Evolutionary conservation across 2,888 invertebrate species (phyloP).

Genomic region (Melieria crassipennis): DNA sequence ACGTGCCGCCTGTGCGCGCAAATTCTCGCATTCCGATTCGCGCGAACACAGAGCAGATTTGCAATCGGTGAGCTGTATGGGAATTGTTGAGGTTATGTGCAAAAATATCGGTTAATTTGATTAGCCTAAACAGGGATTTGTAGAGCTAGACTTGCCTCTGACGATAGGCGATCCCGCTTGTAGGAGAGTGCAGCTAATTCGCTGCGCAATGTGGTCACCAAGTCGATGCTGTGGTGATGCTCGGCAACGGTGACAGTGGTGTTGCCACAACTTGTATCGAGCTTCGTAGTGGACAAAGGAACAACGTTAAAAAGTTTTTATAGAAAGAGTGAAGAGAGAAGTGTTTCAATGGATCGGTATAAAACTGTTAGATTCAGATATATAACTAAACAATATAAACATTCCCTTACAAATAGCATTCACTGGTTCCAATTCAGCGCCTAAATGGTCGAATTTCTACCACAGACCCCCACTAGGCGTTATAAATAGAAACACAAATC

Average conservation of each 20-base stretch:
- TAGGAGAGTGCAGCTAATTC: conserved; percentile 86
- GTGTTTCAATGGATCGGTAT: not conserved
- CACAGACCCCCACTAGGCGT: no score
- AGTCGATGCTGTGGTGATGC: conserved; percentile 69
- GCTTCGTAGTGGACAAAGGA: conserved; percentile 43
- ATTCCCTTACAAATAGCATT: no score
- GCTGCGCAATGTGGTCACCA: conserved; percentile 80
- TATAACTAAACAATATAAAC: no score
- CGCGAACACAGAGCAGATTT: conserved; percentile 76
- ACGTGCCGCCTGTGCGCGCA: conserved; percentile 84
- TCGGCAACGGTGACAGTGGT: conserved; percentile 45
- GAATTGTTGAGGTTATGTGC: no score
- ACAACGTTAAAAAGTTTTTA: not conserved
- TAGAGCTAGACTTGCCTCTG: conserved; percentile 71
- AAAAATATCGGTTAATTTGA: conserved; percentile 3
- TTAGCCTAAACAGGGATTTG: not conserved
- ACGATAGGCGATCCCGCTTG: conserved; percentile 81
- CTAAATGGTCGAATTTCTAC: no score
- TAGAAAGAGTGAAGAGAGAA: not conserved
- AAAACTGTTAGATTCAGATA: no score
- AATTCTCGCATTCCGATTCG: conserved; percentile 82
- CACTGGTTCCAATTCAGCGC: no score
- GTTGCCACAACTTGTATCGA: conserved; percentile 42
- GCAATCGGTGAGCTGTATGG: conserved; percentile 73
- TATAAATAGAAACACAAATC: no score